Evolutionary conservation across 2,888 invertebrate genomes (phyloP).

Genomic region (Pollenia amentaria): DNA sequence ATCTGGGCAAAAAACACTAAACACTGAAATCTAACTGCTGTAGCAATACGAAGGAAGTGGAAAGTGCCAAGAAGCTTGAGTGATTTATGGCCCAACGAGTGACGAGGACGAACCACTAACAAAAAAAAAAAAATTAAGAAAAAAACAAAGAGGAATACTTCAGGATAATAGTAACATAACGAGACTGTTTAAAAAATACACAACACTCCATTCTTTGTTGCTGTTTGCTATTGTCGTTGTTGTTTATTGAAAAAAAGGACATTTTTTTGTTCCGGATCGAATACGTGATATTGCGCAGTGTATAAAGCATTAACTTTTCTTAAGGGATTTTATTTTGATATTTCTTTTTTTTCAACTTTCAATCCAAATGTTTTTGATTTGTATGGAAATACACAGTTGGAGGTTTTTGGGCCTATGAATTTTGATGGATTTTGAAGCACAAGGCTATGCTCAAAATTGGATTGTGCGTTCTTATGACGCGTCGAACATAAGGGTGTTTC

Average conservation of each 20-base stretch:
- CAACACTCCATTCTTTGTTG: constrained; percentile 78
- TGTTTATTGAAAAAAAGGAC: constrained; percentile 55
- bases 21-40: constrained; percentile 45
- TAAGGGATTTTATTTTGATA: constrained; percentile 65
- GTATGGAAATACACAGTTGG: neutral
- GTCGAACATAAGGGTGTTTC: too few relatives aligned
- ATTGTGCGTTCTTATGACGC: too few relatives aligned
- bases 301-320: constrained; percentile 69
- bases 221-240: constrained; percentile 67
- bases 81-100: constrained; percentile 83
- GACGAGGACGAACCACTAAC: constrained; percentile 82
- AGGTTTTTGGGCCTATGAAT: neutral
- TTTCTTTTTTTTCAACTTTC: constrained; percentile 56
- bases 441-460: too few relatives aligned
- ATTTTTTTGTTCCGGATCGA: constrained; percentile 51
- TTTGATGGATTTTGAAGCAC: neutral
- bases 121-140: constrained; percentile 31
- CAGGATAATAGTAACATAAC: constrained; percentile 83
- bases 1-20: constrained; percentile 19
- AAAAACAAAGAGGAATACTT: constrained; percentile 78
- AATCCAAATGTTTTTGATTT: constrained; percentile 60
- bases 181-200: constrained; percentile 79
- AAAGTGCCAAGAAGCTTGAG: constrained; percentile 81
- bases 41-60: constrained; percentile 64
- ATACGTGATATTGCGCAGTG: constrained; percentile 71